Conservation (phyloP, 2,888 invertebrate genomes). For the Ophioninae sp. region DNA sequence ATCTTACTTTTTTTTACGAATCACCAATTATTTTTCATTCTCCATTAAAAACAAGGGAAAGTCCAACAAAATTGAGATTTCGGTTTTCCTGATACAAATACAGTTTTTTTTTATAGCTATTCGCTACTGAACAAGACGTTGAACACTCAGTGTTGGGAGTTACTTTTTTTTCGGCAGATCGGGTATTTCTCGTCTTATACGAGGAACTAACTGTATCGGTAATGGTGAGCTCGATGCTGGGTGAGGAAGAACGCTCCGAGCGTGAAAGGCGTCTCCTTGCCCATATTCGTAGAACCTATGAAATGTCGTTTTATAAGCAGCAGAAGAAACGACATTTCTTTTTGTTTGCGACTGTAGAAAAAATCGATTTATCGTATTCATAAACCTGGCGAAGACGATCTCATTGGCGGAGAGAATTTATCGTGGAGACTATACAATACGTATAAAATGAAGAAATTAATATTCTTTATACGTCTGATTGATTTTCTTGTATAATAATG, state of each 20-base stretch:
- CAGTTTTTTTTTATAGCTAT: not conserved
- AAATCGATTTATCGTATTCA: not conserved
- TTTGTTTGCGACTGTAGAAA: not conserved
- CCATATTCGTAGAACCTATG: not conserved
- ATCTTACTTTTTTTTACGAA: too few relatives aligned
- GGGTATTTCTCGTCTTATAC: not conserved
- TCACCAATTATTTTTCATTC: too few relatives aligned
- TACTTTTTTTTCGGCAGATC: not conserved
- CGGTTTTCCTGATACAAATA: too few relatives aligned
- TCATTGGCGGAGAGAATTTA: too few relatives aligned
- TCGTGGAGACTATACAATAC: too few relatives aligned
- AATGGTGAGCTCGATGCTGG: constrained; percentile 52
- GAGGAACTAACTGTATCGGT: not conserved
- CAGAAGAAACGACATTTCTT: not conserved
- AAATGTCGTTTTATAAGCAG: not conserved
- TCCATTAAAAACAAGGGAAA: too few relatives aligned
- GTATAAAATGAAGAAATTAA: too few relatives aligned
- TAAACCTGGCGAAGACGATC: not conserved
- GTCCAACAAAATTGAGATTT: too few relatives aligned
- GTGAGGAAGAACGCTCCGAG: constrained; percentile 16
- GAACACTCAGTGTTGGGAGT: not conserved
- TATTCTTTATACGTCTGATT: too few relatives aligned
- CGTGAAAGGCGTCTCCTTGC: constrained; percentile 1
- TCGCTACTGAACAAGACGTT: not conserved
- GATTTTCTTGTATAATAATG: too few relatives aligned